Conservation (phyloP, 30 jellyfish, hydroid and myxozoan species). For the Phacellophora camtschatica region DNA sequence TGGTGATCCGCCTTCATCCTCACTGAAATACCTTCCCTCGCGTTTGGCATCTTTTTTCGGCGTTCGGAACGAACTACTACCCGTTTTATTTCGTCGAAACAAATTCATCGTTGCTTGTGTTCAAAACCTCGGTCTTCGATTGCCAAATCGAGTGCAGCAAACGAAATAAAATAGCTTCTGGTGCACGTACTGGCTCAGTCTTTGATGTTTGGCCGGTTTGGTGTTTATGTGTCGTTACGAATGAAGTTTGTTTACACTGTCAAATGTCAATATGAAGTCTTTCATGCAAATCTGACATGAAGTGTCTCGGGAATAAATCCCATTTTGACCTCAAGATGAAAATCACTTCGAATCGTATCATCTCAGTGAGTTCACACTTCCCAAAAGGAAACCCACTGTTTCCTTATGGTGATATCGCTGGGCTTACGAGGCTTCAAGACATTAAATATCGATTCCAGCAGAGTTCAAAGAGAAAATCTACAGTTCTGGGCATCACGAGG, state of each 20-base stretch:
- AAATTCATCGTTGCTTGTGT: neutral
- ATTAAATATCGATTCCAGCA: conserved; percentile 42
- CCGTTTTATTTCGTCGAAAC: conserved; percentile 39
- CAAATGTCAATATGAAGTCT: conserved; percentile 67
- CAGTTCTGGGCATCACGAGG: too few species aligned
- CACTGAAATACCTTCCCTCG: conserved; percentile 28
- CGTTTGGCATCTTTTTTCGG: conserved; percentile 50
- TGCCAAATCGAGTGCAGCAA: neutral
- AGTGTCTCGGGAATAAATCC: conserved; percentile 47
- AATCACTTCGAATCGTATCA: conserved; percentile 25
- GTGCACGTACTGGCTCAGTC: neutral
- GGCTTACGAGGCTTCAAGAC: too few species aligned
- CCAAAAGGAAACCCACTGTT: conserved; percentile 77
- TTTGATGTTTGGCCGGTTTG: neutral
- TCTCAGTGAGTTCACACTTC: conserved; percentile 53
- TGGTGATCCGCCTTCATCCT: conserved; percentile 44
- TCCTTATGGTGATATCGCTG: conserved; percentile 58
- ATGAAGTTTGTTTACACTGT: conserved; percentile 43
- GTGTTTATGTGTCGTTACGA: neutral
- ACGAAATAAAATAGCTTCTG: too few species aligned
- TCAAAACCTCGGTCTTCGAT: neutral
- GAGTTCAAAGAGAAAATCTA: too few species aligned
- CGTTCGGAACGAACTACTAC: conserved; percentile 44
- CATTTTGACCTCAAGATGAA: conserved; percentile 51
- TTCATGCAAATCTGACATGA: conserved; percentile 62